Base-by-base conservation (phyloP, 2,888 invertebrate species). In the Pandemis cinnamomeana region DNA sequence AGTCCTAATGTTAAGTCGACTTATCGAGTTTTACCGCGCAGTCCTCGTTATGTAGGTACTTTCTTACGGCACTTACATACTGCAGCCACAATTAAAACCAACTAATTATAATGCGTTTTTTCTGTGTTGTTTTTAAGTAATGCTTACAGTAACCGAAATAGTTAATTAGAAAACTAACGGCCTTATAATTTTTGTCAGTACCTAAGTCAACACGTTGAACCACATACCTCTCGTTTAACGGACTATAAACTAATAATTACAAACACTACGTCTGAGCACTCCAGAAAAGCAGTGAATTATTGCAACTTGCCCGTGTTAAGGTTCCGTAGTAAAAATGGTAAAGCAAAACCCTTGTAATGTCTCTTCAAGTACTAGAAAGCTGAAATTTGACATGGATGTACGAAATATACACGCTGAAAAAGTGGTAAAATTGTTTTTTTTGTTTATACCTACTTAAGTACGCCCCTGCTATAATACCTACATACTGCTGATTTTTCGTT, bases 161-260 rank as follows among this genome's bases (percentile, higher is more conserved):
- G 8, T n/a, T 44, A 58, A 68, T 27, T 68, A 55, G 41, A 27
- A 27, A 44, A 46, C 48, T 71, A 64, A 71, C 44, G 63, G 55
- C 42, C 27, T 62, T 44, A 44, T 36, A 46, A 46, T 44, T 15
- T n/a, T 27, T 20, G n/a, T 20, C 46, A 0, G 5, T 27, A 46
- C 11, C 46, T 46, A 1, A 44, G 27, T 71, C 61, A 8, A 42
- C 63, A 13, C 41, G 68, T n/a, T 41, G 15, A 55, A 55, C 7
- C 11, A 36, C 53, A 68, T 68, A 55, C 55, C 67, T 68, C 51
- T n/a, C 4, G 44, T 20, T 68, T 68, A 68, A 68, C 67, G 62
- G 53, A 15, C 46, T 67, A 41, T 68, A 63, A 72, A 72, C 63
- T 72, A 62, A 72, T 72, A 68, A 72, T 68, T 62, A 62, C 55